These are phyloP conservation scores for Baryphthengus martii DNA, from an alignment of 2,113 vertebrate genomes.

Conservation along the genomic window DNA sequence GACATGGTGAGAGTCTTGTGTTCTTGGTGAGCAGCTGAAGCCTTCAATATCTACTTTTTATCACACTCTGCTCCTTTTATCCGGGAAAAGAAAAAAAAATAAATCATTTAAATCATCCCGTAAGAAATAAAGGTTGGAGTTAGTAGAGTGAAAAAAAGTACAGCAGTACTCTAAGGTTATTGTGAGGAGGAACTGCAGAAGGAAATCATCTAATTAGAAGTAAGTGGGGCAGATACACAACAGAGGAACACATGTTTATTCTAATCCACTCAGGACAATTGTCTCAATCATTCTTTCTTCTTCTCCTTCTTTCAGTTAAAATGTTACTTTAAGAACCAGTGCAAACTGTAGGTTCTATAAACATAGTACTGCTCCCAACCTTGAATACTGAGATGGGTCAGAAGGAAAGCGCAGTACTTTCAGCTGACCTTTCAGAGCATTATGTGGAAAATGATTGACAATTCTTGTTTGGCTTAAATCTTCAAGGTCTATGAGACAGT, in stretches of 20 bases:
- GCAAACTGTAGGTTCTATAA: background rate
- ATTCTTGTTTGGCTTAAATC: background rate
- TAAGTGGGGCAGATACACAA: background rate
- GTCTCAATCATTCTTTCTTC: background rate
- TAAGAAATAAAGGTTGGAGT: background rate
- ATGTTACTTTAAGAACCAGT: background rate
- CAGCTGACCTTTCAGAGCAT: background rate
- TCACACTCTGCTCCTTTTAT: background rate
- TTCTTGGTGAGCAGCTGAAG: background rate
- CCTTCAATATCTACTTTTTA: background rate
- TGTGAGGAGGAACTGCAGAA: background rate
- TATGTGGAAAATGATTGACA: background rate
- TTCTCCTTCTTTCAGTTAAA: background rate
- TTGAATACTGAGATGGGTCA: background rate
- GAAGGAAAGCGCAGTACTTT: background rate
- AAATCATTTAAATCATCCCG: background rate
- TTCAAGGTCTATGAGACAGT: background rate
- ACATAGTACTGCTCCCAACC: background rate
- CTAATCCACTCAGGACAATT: background rate
- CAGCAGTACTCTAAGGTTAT: background rate
- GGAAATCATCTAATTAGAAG: background rate
- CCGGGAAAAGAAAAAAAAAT: background rate
- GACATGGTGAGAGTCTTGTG: rapidly evolving
- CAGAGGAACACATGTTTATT: background rate
- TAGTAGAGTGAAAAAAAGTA: background rate